These are phyloP conservation scores for Micromys minutus DNA, from an alignment of 2,113 vertebrate species.

Conservation along the genomic window DNA sequence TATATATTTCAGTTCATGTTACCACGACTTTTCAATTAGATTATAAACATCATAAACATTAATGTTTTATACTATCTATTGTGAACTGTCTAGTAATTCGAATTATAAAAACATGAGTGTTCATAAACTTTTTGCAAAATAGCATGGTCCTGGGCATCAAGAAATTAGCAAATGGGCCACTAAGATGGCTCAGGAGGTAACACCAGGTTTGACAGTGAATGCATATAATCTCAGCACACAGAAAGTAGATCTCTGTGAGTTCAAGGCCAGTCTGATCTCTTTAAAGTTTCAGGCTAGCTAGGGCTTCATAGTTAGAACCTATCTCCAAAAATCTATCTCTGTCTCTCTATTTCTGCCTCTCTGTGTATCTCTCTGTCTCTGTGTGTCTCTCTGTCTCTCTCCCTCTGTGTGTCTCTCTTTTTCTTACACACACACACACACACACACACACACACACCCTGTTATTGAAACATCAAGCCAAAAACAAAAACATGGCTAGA, in stretches of 20 bases:
- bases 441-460: not conserved
- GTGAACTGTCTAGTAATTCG: constrained; percentile 36
- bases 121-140: constrained; percentile 21
- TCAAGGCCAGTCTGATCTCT: not conserved
- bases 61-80: constrained; percentile 34
- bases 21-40: constrained; percentile 6
- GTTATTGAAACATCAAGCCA: not conserved
- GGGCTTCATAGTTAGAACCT: not conserved
- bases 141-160: not conserved
- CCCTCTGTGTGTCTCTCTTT: not conserved
- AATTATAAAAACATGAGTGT: not conserved
- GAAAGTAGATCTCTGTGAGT: not conserved
- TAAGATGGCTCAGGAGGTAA: not conserved
- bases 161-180: not conserved
- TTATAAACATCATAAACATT: constrained; percentile 47
- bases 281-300: not conserved
- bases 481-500: not conserved
- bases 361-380: not conserved
- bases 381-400: not conserved
- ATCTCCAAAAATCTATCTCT: not conserved
- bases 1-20: constrained; percentile 33
- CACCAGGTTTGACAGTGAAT: too few relatives aligned
- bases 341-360: not conserved
- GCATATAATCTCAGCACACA: too few relatives aligned
- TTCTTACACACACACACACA: not conserved